Conservation (phyloP, 2,888 invertebrate species). For the Drosophila hamatofila region DNA sequence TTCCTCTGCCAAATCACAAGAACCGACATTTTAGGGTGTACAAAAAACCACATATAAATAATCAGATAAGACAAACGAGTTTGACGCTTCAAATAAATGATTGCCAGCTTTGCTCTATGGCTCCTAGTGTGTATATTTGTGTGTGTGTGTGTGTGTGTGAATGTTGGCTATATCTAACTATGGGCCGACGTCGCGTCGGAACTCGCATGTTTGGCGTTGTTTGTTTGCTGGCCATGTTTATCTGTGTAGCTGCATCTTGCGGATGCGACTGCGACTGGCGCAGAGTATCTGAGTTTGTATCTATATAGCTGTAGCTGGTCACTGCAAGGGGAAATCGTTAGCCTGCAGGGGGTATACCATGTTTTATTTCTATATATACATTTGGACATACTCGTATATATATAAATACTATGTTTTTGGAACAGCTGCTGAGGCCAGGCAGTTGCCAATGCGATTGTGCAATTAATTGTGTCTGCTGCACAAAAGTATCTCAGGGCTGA, state of each 20-base stretch:
- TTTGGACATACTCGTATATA: neutral
- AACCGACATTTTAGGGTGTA: constrained; percentile 33
- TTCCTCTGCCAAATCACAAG: neutral
- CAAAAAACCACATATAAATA: constrained; percentile 69
- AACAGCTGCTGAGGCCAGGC: constrained; percentile 46
- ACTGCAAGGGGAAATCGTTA: constrained; percentile 40
- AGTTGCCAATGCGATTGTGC: constrained; percentile 50
- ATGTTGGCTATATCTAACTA: constrained; percentile 58
- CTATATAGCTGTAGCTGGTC: constrained; percentile 20
- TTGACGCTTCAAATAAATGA: constrained; percentile 82
- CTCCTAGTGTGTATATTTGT: constrained; percentile 23
- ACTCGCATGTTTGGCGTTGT: constrained; percentile 68
- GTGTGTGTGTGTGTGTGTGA: constrained; percentile 33
- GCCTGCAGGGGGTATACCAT: constrained; percentile 40
- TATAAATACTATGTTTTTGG: constrained; percentile 19
- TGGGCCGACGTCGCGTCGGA: constrained; percentile 52
- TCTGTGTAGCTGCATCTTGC: constrained; percentile 68
- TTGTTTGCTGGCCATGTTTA: constrained; percentile 64
- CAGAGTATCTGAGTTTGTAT: constrained; percentile 48
- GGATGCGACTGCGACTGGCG: constrained; percentile 63
- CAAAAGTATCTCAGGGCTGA: constrained; percentile 48
- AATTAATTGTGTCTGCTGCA: constrained; percentile 65
- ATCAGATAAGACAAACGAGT: constrained; percentile 81
- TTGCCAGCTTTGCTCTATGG: constrained; percentile 61
- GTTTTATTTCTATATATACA: constrained; percentile 9